phyloP scores from a whole-genome alignment of 2,888 invertebrate species.

The Caenorhabditis zanzibari region DNA sequence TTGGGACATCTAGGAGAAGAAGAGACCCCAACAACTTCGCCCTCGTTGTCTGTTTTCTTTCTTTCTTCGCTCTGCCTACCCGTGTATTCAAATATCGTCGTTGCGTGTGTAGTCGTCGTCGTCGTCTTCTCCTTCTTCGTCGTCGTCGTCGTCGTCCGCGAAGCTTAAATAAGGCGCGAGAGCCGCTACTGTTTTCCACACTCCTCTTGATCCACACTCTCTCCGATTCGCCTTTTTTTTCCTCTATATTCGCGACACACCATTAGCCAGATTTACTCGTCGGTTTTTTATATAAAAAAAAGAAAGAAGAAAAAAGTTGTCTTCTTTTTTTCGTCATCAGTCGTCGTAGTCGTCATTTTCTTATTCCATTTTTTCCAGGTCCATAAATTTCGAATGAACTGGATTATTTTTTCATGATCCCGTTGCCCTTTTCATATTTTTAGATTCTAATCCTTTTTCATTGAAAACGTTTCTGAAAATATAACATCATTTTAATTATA shows the following conservation, averaged over 20 bases:
- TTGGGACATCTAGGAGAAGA: slow-evolving; percentile 9
- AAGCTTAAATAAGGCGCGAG: slow-evolving; percentile 61
- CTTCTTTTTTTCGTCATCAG: slow-evolving; percentile 21
- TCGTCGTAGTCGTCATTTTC: slow-evolving; percentile 12
- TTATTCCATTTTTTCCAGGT: too few species aligned
- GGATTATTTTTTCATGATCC: slow-evolving; percentile 31
- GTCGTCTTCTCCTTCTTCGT: neutral
- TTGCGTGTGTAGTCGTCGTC: slow-evolving; percentile 55
- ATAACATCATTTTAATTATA: slow-evolving; percentile 35
- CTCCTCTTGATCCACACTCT: slow-evolving; percentile 35
- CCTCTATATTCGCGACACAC: slow-evolving; percentile 38
- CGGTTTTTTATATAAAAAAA: slow-evolving; percentile 43
- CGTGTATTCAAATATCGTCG: slow-evolving; percentile 58
- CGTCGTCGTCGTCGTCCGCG: slow-evolving; percentile 34
- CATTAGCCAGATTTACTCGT: slow-evolving; percentile 64
- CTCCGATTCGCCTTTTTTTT: slow-evolving; percentile 5
- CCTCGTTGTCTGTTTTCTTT: slow-evolving; percentile 40
- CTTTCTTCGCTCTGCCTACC: slow-evolving; percentile 31
- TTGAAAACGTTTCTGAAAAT: slow-evolving; percentile 1
- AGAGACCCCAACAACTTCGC: slow-evolving; percentile 27
- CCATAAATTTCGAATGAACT: slow-evolving; percentile 41
- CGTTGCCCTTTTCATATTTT: neutral
- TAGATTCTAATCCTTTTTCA: neutral
- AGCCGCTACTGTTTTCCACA: slow-evolving; percentile 34
- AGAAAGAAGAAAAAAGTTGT: slow-evolving; percentile 41